Conservation (phyloP, 1,140 invertebrate genomes). For the Orius laevigatus region DNA sequence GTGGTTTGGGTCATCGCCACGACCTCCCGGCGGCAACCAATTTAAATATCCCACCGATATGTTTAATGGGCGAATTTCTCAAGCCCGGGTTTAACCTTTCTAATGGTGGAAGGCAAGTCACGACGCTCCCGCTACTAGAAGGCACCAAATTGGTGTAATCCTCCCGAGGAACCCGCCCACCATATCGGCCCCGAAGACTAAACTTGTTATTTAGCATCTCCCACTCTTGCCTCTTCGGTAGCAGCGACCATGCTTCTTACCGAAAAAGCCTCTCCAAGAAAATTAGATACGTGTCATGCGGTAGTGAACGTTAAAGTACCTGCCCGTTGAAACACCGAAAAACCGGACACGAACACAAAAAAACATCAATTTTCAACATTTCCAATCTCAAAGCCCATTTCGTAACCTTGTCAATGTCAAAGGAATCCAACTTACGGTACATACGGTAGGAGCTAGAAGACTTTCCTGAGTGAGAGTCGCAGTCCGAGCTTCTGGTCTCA, state of each 20-base stretch:
- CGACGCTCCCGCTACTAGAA: conserved; percentile 7
- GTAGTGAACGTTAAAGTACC: too few relatives aligned
- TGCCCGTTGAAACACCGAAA: neutral
- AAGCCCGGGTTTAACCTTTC: conserved; percentile 10
- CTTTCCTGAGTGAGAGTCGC: conserved; percentile 18
- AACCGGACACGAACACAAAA: neutral
- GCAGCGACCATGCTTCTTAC: neutral
- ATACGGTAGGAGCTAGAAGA: conserved; percentile 27
- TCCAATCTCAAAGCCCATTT: neutral
- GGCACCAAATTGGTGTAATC: conserved; percentile 12
- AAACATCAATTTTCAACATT: too few relatives aligned
- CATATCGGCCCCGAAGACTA: conserved; percentile 4
- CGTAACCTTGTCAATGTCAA: too few relatives aligned
- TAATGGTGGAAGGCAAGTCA: conserved; percentile 11
- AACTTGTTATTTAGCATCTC: conserved; percentile 8
- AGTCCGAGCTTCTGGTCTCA: conserved; percentile 25
- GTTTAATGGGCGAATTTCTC: conserved; percentile 12
- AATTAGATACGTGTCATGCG: conserved; percentile 10
- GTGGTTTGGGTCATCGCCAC: too few relatives aligned
- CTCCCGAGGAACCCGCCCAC: neutral
- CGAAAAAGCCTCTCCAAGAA: neutral
- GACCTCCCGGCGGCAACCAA: conserved; percentile 5
- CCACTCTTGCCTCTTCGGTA: neutral
- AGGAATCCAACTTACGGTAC: conserved; percentile 32
- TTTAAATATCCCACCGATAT: conserved; percentile 13